These are phyloP conservation scores for Spongilla lacustris DNA, from an alignment of 37 sponge, comb jelly and placozoan species.

Conservation along the genomic window DNA sequence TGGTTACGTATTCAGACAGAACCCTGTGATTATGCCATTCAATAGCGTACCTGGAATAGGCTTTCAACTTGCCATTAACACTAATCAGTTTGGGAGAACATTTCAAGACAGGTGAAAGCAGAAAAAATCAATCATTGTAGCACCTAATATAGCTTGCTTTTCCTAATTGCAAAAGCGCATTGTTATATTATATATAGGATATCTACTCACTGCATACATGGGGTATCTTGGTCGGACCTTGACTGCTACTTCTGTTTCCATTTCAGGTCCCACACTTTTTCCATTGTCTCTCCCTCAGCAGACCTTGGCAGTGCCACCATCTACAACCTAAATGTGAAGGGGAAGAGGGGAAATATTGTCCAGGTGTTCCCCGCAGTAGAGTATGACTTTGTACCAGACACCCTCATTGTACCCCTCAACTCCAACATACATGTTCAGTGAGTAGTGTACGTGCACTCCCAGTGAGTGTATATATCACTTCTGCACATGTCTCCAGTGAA, in stretches of 20 bases:
- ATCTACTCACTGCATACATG: neutral
- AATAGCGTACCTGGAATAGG: slow-evolving; percentile 43
- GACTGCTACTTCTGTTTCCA: neutral
- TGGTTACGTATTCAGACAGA: slow-evolving; percentile 93
- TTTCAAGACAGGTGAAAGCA: slow-evolving; percentile 87
- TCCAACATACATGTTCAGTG: slow-evolving; percentile 92
- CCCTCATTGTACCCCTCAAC: slow-evolving; percentile 30
- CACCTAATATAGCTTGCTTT: too few species aligned
- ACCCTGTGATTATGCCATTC: slow-evolving; percentile 89
- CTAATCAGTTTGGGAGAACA: slow-evolving; percentile 96
- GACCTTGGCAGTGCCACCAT: slow-evolving; percentile 61
- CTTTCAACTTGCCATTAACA: slow-evolving; percentile 94
- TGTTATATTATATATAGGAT: neutral
- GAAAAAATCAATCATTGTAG: neutral
- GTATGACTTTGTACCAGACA: slow-evolving; percentile 98
- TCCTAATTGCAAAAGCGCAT: too few species aligned
- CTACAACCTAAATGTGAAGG: slow-evolving; percentile 94
- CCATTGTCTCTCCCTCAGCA: slow-evolving; percentile 62
- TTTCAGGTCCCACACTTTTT: slow-evolving; percentile 76
- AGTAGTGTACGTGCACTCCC: slow-evolving; percentile 8
- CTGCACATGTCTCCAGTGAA: neutral
- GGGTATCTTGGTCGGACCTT: neutral
- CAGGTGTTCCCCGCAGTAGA: slow-evolving; percentile 98
- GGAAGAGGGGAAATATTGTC: slow-evolving; percentile 98
- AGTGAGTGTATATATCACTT: slow-evolving; percentile 8